Evolutionary conservation across 2,797 vertebrate genomes (phyloP).

Genomic region (Eulemur mongoz): DNA sequence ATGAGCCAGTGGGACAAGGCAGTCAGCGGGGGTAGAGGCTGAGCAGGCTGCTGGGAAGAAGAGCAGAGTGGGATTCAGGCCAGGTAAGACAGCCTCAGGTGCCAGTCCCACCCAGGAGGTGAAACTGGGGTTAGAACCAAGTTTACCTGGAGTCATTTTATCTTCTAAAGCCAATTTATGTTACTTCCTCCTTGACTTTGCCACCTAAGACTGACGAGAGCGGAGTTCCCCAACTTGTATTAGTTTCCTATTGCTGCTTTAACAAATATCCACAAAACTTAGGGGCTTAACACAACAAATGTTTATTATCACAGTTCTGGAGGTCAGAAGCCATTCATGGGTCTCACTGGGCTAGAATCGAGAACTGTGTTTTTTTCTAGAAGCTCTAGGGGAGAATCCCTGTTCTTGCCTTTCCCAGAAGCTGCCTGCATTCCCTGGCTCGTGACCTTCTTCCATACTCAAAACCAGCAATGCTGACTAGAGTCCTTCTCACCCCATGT

Average conservation of each 20-base stretch:
- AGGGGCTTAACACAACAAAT: constrained; percentile 8
- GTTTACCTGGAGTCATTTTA: background rate
- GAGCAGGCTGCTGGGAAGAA: background rate
- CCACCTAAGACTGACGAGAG: background rate
- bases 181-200: background rate
- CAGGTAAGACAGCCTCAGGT: background rate
- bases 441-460: background rate
- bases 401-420: background rate
- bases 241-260: background rate
- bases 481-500: background rate
- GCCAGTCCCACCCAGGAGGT: background rate
- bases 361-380: background rate
- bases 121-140: background rate
- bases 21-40: background rate
- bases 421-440: background rate
- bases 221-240: background rate
- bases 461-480: background rate
- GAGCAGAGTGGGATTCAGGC: background rate
- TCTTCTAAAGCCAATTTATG: background rate
- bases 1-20: background rate
- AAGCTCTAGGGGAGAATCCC: background rate
- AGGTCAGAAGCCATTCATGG: background rate
- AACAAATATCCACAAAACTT: background rate
- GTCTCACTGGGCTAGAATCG: background rate
- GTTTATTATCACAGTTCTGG: background rate